Evolutionary conservation across 2,113 vertebrate species (phyloP).

Genomic region (Hemibagrus wyckioides): DNA sequence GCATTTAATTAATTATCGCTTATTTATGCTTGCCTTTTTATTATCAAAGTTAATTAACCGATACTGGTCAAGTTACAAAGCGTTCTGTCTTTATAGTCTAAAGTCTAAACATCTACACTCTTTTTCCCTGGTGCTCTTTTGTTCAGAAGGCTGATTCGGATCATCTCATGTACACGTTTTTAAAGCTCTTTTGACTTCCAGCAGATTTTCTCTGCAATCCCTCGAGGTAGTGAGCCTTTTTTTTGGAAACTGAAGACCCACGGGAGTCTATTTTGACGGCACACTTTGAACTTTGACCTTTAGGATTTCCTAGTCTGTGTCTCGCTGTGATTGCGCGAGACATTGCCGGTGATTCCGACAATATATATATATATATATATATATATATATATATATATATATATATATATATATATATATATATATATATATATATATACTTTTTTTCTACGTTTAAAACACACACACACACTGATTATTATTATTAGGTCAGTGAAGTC

Average conservation of each 20-base stretch:
- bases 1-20: neutral
- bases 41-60: neutral
- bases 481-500: neutral
- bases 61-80: neutral
- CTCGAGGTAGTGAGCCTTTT: neutral
- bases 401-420: too few relatives aligned
- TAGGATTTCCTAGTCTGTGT: conserved; percentile 11
- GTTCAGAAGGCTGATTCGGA: neutral
- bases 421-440: too few relatives aligned
- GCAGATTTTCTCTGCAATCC: neutral
- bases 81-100: too few relatives aligned
- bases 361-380: too few relatives aligned
- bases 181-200: neutral
- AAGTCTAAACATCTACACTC: neutral
- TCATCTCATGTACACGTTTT: neutral
- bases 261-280: conserved; percentile 43
- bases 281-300: conserved; percentile 48
- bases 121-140: neutral
- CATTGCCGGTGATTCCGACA: neutral
- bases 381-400: too few relatives aligned
- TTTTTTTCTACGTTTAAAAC: neutral
- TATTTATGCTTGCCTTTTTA: neutral
- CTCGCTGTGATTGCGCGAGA: conserved; percentile 3
- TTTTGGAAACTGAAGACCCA: conserved; percentile 7
- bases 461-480: neutral